Evolutionary conservation across 1,140 invertebrate genomes (phyloP).

Genomic region (Trichomalopsis sarcophagae): DNA sequence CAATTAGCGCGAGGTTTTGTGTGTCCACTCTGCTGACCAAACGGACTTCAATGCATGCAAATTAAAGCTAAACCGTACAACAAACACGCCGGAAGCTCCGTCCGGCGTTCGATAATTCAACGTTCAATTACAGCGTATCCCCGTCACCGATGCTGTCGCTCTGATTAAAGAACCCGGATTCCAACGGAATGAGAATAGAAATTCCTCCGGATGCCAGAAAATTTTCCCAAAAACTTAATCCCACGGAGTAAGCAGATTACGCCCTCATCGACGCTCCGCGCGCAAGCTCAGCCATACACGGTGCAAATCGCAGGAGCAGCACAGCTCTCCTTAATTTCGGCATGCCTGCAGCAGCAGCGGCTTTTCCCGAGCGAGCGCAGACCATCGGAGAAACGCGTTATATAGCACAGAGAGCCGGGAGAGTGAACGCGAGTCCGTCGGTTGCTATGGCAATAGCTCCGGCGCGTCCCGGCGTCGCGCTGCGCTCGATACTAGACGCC

Average conservation of each 20-base stretch:
- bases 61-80: neutral
- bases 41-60: neutral
- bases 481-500: conserved; percentile 74
- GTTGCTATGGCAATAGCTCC: conserved; percentile 74
- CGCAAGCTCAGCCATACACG: conserved; percentile 13
- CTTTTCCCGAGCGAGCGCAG: conserved; percentile 1
- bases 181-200: too few species aligned
- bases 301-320: conserved; percentile 26
- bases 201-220: too few species aligned
- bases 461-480: conserved; percentile 71
- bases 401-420: neutral
- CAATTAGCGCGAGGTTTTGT: neutral
- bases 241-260: too few species aligned
- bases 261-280: too few species aligned
- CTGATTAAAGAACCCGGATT: too few species aligned
- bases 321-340: conserved; percentile 40
- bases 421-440: conserved; percentile 58
- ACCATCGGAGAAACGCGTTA: conserved; percentile 8
- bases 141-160: too few species aligned
- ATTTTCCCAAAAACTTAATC: too few species aligned
- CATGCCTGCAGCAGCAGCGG: neutral
- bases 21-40: neutral
- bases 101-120: neutral
- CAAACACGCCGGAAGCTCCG: neutral
- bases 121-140: neutral